Evolutionary conservation across 92 coral and sea anemone species (phyloP), one percentile per base, ranked within the genome.

Genomic region (Nematostella vectensis): DNA sequence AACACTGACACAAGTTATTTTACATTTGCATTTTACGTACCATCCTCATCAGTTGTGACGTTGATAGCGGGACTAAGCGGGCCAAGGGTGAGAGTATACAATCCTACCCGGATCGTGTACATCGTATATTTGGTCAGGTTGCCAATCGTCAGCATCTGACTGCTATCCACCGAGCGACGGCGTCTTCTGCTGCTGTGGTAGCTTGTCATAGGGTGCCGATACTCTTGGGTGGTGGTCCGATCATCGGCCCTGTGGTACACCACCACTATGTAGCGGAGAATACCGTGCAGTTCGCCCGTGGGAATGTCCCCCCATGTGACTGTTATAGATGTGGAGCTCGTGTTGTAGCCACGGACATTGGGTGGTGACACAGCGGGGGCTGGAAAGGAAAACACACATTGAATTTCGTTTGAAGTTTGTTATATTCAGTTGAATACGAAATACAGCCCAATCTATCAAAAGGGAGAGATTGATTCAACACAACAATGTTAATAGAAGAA

Each of bases 301-400:
- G 60, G 65, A 36, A 78, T 65, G 39, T 77, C 73, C 19, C 65
- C 57, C 96, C 96, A 87, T 8, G 57, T 53, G 29, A 87, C 76
- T 9, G 21, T 60, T 36, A 87, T 54, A 11, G 82, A 54, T 20
- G 86, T 70, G 2, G 91, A 78, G 23, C 83, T 83, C 23, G 85
- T 76, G 59, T 78, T 82, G 53, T 27, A 54, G 3, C 72, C 87
- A 11, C 68, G 39, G 18, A 64, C 44, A 36, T 74, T 70, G 26
- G 58, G 27, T 8, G 96, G 96, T 4, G 80, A 49, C 45, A 49
- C 76, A 22, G 68, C 51, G 27, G 96, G 96, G 48, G 85, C 96
- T 87, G 73, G 0, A 38, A 47, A 19, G 20, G 2, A 25, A 56
- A 54, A 23, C n/a, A n/a, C 19, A 4, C 26, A 6, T 36, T 8